Evolutionary conservation across 2,113 vertebrate genomes (phyloP), one percentile per base, ranked within the genome.

Genomic region (Entelurus aequoreus): DNA sequence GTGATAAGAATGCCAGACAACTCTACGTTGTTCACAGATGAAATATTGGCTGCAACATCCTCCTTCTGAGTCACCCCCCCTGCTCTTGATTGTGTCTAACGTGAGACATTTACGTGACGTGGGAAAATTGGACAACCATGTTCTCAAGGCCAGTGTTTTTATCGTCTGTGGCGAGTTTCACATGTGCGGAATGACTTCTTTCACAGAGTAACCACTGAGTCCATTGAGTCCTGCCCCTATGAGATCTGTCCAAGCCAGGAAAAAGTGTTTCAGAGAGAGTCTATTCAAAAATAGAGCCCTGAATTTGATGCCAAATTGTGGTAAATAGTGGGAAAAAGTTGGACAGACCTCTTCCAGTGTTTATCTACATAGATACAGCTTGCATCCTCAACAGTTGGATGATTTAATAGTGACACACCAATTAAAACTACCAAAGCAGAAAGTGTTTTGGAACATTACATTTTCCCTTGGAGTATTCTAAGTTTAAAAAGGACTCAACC

Each of bases 281-380:
- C 74, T 74, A 75, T 80, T 84, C 58, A 70, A 82, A 71, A 65
- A 57, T 35, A 59, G 58, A 67, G 71, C 73, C 68, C 69, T 81
- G 71, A 74, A 38, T 79, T 68, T 67, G 69, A 71, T 56, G 56
- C 68, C 21, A 65, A 69, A 54, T 16, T 2, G 56, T 35, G 28
- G 60, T 62, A 62, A 80, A 54, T 12, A 10, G 38, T 11, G 36
- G 9, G 50, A 11, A 8, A 49, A n/a, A 66, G 16, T 48, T 54
- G 36, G 62, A 46, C 54, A 52, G 56, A 72, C 60, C 56, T 54
- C 16, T 46, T 63, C 47, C 42, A 36, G 15, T 16, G 63, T 6
- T 60, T 55, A 44, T 55, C 14, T 4, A 12, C 38, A 60, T 38
- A 21, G 28, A 65, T 62, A 54, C 50, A 56, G 54, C 37, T 42